phyloP scores from a whole-genome alignment of 2,797 vertebrate genomes.

The Glossophaga mutica region DNA sequence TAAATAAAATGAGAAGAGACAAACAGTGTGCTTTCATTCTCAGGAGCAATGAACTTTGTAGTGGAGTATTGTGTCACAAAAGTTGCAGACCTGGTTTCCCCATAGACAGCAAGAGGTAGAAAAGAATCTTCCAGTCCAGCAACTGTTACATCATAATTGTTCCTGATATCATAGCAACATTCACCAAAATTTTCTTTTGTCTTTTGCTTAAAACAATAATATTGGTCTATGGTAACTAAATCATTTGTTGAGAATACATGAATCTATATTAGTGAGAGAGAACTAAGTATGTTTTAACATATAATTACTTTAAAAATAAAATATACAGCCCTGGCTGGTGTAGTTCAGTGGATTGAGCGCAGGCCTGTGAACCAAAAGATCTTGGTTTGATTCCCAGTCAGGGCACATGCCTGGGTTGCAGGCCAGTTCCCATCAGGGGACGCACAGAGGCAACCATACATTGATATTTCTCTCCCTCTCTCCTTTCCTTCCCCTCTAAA shows the following conservation, averaged over 20 bases:
- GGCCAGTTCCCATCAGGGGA: too few species aligned
- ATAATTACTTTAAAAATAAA: background rate
- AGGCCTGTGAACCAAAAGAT: too few species aligned
- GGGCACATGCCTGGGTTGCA: too few species aligned
- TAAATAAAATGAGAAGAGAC: background rate
- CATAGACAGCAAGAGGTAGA: background rate
- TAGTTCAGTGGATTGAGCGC: too few species aligned
- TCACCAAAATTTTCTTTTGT: background rate
- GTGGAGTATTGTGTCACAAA: background rate
- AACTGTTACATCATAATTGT: background rate
- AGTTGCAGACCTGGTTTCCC: background rate
- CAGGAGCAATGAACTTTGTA: background rate
- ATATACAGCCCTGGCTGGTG: too few species aligned
- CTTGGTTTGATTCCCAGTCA: too few species aligned
- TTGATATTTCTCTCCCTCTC: too few species aligned
- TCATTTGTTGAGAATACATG: background rate
- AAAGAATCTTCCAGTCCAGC: background rate
- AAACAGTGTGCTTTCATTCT: background rate
- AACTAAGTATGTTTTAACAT: background rate
- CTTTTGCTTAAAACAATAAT: background rate
- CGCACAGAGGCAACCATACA: too few species aligned
- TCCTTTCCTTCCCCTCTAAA: too few species aligned
- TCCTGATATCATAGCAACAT: background rate
- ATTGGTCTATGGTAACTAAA: background rate
- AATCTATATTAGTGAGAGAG: background rate